Conservation (phyloP, 2,888 invertebrate genomes). For the Mylabris sibirica region DNA sequence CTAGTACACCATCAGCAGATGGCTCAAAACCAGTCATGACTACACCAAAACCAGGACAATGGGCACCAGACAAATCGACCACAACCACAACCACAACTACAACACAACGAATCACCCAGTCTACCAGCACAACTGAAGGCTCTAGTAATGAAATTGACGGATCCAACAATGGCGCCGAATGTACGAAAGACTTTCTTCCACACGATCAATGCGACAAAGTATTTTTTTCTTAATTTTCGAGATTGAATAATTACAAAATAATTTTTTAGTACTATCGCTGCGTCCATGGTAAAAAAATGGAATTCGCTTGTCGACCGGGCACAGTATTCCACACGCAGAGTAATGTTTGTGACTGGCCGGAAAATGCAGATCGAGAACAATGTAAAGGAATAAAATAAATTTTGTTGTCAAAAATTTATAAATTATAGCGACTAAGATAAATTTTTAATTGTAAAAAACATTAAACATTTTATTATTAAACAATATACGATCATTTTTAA, state of each 20-base stretch:
- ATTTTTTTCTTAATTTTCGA: slow-evolving; percentile 28
- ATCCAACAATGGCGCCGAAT: slow-evolving; percentile 57
- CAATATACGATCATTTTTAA: background rate
- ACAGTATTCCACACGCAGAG: slow-evolving; percentile 76
- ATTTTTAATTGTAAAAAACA: background rate
- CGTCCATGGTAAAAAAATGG: slow-evolving; percentile 77
- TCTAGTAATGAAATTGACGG: slow-evolving; percentile 42
- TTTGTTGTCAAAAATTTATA: background rate
- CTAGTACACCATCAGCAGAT: slow-evolving; percentile 68
- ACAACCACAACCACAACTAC: slow-evolving; percentile 37
- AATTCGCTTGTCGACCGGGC: slow-evolving; percentile 76
- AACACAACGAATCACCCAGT: slow-evolving; percentile 33
- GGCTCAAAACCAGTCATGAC: slow-evolving; percentile 46
- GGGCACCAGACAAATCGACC: slow-evolving; percentile 44
- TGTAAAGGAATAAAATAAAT: slow-evolving; percentile 56
- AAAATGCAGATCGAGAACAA: slow-evolving; percentile 71
- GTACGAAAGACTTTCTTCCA: slow-evolving; percentile 66
- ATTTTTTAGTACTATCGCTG: slow-evolving; percentile 84
- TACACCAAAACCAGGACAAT: slow-evolving; percentile 50
- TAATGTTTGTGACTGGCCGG: slow-evolving; percentile 84
- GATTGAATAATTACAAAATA: slow-evolving; percentile 18
- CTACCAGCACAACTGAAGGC: slow-evolving; percentile 28
- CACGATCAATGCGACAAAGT: slow-evolving; percentile 69
- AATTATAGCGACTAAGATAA: background rate
- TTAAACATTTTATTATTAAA: background rate